These are phyloP conservation scores for Oryzias celebensis DNA, from an alignment of 2,113 vertebrate genomes.

Conservation along the genomic window DNA sequence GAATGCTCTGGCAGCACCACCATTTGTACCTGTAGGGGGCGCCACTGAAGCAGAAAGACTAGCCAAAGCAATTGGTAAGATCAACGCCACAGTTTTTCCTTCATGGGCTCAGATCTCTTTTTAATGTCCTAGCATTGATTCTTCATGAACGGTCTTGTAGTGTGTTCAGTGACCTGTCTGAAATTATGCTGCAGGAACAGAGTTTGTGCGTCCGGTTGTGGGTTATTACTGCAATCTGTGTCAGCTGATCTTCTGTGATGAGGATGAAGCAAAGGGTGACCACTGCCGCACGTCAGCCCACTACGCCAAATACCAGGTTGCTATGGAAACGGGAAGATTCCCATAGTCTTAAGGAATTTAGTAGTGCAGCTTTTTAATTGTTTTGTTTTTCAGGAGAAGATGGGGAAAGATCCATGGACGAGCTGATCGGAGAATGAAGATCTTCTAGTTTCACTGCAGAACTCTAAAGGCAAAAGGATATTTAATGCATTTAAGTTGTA, in stretches of 20 bases:
- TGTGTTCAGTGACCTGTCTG: not conserved
- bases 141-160: too few relatives aligned
- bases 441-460: too few relatives aligned
- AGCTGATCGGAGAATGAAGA: constrained; percentile 10
- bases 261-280: constrained; percentile 73
- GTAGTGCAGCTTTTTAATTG: not conserved
- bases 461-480: too few relatives aligned
- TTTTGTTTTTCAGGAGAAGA: constrained; percentile 46
- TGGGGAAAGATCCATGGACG: constrained; percentile 40
- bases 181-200: constrained; percentile 43
- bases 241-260: constrained; percentile 70
- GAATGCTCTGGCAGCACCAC: not conserved
- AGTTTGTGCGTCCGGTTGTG: constrained; percentile 74
- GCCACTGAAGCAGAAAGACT: constrained; percentile 73
- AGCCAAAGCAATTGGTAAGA: constrained; percentile 84
- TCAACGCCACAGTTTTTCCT: too few relatives aligned
- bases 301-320: constrained; percentile 66
- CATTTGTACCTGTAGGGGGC: not conserved
- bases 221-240: constrained; percentile 77
- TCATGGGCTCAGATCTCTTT: too few relatives aligned
- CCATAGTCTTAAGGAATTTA: not conserved
- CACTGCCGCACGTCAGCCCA: constrained; percentile 75
- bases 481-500: too few relatives aligned
- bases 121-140: too few relatives aligned
- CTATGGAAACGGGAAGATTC: not conserved